Evolutionary conservation across 2,888 invertebrate species (phyloP), one percentile per base, ranked within the genome.

Genomic region (Abrostola tripartita): DNA sequence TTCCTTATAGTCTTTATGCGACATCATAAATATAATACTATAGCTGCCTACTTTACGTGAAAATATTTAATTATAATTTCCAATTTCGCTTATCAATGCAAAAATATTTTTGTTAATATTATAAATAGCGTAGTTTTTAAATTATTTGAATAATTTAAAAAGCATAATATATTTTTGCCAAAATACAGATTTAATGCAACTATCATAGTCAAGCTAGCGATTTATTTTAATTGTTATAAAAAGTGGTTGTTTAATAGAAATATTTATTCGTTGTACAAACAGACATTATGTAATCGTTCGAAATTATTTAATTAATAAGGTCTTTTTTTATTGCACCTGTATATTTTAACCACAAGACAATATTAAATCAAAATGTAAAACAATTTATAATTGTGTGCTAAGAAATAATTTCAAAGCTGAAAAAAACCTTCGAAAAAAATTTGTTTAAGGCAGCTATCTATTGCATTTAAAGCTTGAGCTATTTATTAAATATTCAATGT

Each of bases 381-480:
- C 14, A 8, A 12, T 14, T 52, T 52, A 52, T 40, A 35, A 40
- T 37, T 9, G 60, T 49, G 35, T 68, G 73, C 68, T 68, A 37
- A 42, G 36, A 37, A 62, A 40, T 56, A 12, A 49, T 56, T 12
- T n/a, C n/a, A n/a, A n/a, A n/a, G n/a, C n/a, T n/a, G n/a, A n/a
- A n/a, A n/a, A n/a, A n/a, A n/a, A n/a, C n/a, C n/a, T n/a, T n/a
- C n/a, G n/a, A n/a, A n/a, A n/a, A n/a, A n/a, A n/a, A n/a, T n/a
- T n/a, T n/a, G n/a, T n/a, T n/a, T n/a, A 51, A 14, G 24, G 59
- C 62, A 63, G 57, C 68, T 63, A 54, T 49, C n/a, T 5, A 49
- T 62, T 8, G 44, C 47, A 58, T 55, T 59, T 49, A 6, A 52
- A 37, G 37, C 52, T 71, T 58, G 37, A 54, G 49, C 55, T 58